These are phyloP conservation scores for Chouioia cunea DNA, from an alignment of 2,888 invertebrate genomes.

Conservation along the genomic window DNA sequence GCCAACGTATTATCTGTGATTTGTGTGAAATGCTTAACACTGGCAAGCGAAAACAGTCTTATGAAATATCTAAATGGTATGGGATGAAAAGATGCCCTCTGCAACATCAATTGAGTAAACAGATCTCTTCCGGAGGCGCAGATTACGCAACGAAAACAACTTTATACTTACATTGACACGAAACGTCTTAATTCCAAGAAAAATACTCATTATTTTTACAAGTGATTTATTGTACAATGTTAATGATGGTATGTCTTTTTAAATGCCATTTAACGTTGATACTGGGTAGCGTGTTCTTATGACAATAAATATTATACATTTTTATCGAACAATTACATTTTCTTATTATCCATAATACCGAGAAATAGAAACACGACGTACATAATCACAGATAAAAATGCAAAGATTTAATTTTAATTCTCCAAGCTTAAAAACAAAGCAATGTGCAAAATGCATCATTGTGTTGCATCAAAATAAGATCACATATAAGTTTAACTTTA, in stretches of 20 bases:
- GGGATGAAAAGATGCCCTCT: slow-evolving; percentile 53
- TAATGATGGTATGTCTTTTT: background rate
- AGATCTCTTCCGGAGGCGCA: slow-evolving; percentile 16
- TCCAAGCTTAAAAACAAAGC: no score
- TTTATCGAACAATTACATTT: background rate
- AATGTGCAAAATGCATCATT: no score
- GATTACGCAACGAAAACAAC: slow-evolving; percentile 39
- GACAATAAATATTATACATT: slow-evolving; percentile 3
- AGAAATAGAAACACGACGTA: no score
- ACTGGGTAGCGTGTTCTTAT: no score
- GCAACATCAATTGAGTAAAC: slow-evolving; percentile 48
- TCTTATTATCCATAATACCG: no score
- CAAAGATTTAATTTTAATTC: no score
- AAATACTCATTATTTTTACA: background rate
- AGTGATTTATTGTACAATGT: slow-evolving; percentile 11
- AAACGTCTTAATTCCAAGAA: background rate
- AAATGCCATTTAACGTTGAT: no score
- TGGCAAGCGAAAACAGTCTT: slow-evolving; percentile 40
- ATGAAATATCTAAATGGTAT: slow-evolving; percentile 57
- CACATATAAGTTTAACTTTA: no score
- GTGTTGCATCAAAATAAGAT: no score
- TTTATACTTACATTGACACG: background rate
- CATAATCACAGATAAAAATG: no score
- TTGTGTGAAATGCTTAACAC: slow-evolving; percentile 71
- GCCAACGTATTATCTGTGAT: slow-evolving; percentile 72